Evolutionary conservation across 2,888 invertebrate genomes (phyloP).

Genomic region (Drosophila maculinotata): DNA sequence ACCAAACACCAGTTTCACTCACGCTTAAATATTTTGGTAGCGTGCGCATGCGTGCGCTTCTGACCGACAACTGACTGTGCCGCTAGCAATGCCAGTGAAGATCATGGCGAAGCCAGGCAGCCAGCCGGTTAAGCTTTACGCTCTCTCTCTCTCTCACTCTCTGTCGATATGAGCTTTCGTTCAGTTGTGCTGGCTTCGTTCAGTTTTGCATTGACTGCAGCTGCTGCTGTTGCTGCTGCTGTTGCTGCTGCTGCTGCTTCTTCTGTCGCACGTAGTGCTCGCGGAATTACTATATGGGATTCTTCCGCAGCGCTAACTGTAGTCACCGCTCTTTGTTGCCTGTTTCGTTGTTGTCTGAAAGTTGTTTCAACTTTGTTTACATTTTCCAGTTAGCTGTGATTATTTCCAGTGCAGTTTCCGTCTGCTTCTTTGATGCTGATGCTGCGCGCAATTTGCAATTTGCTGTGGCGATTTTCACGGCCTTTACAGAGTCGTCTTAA

Average conservation of each 20-base stretch:
- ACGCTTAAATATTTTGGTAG: constrained; percentile 20
- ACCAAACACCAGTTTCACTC: neutral
- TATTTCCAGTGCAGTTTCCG: constrained; percentile 59
- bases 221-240: constrained; percentile 33
- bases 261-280: constrained; percentile 19
- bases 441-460: constrained; percentile 1
- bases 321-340: constrained; percentile 26
- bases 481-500: constrained; percentile 35
- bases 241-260: constrained; percentile 24
- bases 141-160: constrained; percentile 14
- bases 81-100: constrained; percentile 54
- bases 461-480: constrained; percentile 31
- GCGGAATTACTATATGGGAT: constrained; percentile 50
- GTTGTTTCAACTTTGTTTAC: constrained; percentile 68
- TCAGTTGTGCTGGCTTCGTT: constrained; percentile 57
- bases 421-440: constrained; percentile 34
- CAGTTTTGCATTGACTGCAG: constrained; percentile 52
- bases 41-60: constrained; percentile 78
- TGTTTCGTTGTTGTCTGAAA: constrained; percentile 48
- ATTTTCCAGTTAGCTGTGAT: constrained; percentile 72
- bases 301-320: constrained; percentile 70
- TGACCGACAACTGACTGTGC: constrained; percentile 70
- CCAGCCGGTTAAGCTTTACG: constrained; percentile 29
- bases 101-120: constrained; percentile 61
- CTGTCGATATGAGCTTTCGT: constrained; percentile 34